Evolutionary conservation across 1,140 invertebrate species (phyloP).

Genomic region (Lerema accius): DNA sequence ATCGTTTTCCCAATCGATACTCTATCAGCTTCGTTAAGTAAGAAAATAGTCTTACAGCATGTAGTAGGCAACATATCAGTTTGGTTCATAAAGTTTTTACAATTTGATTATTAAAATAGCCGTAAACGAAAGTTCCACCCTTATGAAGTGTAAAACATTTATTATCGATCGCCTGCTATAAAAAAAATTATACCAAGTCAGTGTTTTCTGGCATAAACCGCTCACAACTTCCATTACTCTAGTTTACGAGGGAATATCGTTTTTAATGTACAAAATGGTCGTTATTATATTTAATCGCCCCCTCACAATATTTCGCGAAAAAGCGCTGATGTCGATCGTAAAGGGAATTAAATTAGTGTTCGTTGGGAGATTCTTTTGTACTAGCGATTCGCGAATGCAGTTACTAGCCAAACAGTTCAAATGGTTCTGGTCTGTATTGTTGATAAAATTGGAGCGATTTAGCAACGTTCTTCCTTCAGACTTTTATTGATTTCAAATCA

Average conservation of each 20-base stretch:
- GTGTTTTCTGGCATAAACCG: conserved; percentile 17
- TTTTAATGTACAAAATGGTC: conserved; percentile 34
- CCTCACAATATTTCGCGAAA: conserved; percentile 33
- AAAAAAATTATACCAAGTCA: conserved; percentile 6
- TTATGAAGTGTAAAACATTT: background rate
- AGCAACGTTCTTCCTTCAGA: too few species aligned
- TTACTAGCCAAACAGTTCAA: too few species aligned
- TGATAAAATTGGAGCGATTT: too few species aligned
- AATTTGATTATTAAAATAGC: background rate
- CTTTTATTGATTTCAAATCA: too few species aligned
- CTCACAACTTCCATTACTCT: conserved; percentile 32
- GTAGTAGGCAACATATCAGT: too few species aligned
- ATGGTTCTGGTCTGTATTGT: too few species aligned
- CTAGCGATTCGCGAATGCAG: background rate
- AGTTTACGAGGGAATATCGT: conserved; percentile 31
- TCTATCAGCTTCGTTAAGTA: too few species aligned
- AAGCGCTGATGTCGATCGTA: conserved; percentile 30
- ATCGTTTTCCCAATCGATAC: too few species aligned
- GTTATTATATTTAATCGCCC: conserved; percentile 37
- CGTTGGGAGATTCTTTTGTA: conserved; percentile 12
- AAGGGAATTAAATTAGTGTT: conserved; percentile 34
- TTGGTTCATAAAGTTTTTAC: too few species aligned
- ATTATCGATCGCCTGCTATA: conserved; percentile 1
- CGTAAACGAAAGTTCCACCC: background rate
- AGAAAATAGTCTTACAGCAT: too few species aligned